Percentiles rank a stretch among this genome's conserved stretches.
These are phyloP conservation scores for Actenoides lindsayi DNA, from an alignment of 2,113 vertebrate species.

Conservation along the genomic window DNA sequence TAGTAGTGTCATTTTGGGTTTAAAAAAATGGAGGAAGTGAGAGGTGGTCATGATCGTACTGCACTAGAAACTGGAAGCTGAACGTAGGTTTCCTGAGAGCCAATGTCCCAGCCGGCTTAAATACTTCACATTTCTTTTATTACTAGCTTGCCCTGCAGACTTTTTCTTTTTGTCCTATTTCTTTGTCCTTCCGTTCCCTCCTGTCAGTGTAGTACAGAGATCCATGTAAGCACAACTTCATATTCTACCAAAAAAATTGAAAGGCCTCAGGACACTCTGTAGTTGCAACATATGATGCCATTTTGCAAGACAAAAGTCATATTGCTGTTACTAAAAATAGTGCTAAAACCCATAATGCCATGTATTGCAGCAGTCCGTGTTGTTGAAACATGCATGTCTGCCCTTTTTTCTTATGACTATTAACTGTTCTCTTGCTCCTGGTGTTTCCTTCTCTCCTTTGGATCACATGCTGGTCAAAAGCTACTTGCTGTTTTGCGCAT, in stretches of 20 bases:
- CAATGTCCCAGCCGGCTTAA: not conserved
- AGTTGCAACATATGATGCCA: not conserved
- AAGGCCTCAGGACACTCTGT: not conserved
- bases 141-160: conserved; percentile 12
- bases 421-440: not conserved
- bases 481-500: not conserved
- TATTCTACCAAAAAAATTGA: not conserved
- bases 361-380: not conserved
- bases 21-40: not conserved
- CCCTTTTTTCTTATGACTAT: not conserved
- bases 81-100: not conserved
- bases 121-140: conserved; percentile 13
- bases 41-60: not conserved
- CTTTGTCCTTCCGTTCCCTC: not conserved
- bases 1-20: not conserved
- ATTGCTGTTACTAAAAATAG: not conserved
- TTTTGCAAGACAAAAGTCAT: conserved; percentile 26
- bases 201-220: not conserved
- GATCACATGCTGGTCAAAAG: not conserved
- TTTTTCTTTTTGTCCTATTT: conserved; percentile 7
- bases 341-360: not conserved
- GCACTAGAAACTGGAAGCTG: not conserved
- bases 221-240: not conserved
- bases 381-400: not conserved
- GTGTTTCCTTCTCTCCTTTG: not conserved